Conservation (phyloP, 2,797 vertebrate genomes). For the Setipinna tenuifilis region DNA sequence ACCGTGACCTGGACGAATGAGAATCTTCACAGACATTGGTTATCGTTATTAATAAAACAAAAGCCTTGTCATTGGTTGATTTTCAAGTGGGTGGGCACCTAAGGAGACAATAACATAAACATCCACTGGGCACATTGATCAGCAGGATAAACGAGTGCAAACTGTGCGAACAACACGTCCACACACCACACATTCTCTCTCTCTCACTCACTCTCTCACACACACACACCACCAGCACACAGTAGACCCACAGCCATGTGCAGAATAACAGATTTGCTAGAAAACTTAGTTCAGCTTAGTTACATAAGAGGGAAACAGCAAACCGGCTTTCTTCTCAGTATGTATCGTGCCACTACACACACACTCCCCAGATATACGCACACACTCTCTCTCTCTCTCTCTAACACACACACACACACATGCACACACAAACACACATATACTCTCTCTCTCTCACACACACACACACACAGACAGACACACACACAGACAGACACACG, state of each 20-base stretch:
- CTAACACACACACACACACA: background rate
- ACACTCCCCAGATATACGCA: background rate
- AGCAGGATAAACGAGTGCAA: too few relatives aligned
- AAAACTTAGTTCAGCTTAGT: background rate
- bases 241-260: background rate
- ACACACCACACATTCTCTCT: background rate
- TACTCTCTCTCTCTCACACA: too few relatives aligned
- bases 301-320: background rate
- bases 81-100: too few relatives aligned
- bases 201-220: background rate
- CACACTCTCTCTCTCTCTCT: background rate
- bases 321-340: background rate
- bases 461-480: background rate
- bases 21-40: too few relatives aligned
- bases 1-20: too few relatives aligned
- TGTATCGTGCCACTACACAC: background rate
- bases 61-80: too few relatives aligned
- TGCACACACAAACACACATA: background rate
- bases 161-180: too few relatives aligned
- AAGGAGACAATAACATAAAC: too few relatives aligned
- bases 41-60: too few relatives aligned
- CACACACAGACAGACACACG: background rate
- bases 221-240: background rate
- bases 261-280: background rate
- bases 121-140: too few relatives aligned